phyloP scores from a whole-genome alignment of 2,888 invertebrate species.

The Hemaris fuciformis region DNA sequence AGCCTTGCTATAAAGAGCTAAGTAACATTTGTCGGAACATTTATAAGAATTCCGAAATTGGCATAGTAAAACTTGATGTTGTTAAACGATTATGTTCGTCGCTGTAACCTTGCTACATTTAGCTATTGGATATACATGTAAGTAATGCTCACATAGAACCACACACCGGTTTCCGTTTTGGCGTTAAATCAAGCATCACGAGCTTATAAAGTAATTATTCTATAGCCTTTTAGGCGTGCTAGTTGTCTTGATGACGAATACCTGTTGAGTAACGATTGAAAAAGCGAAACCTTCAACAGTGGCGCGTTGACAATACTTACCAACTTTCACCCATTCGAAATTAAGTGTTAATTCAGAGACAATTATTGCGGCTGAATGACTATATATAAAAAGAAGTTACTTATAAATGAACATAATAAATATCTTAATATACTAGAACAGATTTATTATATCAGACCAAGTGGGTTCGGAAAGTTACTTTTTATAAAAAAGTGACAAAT shows the following conservation, averaged over 20 bases:
- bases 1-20: neutral
- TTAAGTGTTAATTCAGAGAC: slow-evolving; percentile 45
- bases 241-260: slow-evolving; percentile 64
- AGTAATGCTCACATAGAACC: neutral
- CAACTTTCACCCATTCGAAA: slow-evolving; percentile 71
- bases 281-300: slow-evolving; percentile 74
- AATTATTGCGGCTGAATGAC: slow-evolving; percentile 7
- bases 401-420: neutral
- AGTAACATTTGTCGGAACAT: neutral
- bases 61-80: neutral
- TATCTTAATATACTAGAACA: neutral
- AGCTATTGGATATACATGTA: neutral
- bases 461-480: neutral
- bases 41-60: neutral
- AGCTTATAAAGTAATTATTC: slow-evolving; percentile 1
- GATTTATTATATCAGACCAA: neutral
- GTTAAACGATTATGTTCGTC: neutral
- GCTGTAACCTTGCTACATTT: slow-evolving; percentile 1
- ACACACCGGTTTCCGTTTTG: slow-evolving; percentile 10
- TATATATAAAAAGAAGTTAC: neutral
- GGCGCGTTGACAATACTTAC: slow-evolving; percentile 63
- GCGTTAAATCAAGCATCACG: slow-evolving; percentile 16
- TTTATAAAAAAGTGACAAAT: neutral
- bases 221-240: slow-evolving; percentile 10
- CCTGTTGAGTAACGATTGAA: slow-evolving; percentile 75